Evolutionary conservation across 2,888 invertebrate species (phyloP).

Genomic region (Drosophila hawaiiensis): DNA sequence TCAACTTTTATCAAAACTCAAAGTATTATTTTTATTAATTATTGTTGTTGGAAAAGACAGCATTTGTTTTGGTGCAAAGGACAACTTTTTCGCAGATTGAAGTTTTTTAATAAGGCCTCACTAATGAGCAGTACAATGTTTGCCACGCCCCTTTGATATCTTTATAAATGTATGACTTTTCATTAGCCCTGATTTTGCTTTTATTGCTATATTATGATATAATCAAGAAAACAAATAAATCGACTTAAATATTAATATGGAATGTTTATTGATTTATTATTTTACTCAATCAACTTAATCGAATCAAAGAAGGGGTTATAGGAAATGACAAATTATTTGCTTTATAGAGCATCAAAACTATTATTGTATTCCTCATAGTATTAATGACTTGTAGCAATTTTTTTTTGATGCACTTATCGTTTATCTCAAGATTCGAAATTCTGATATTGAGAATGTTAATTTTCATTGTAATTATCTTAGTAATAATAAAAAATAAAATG

Average conservation of each 20-base stretch:
- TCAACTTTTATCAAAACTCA: neutral
- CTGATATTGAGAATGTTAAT: neutral
- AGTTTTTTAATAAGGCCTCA: neutral
- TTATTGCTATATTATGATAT: no score
- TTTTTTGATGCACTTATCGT: neutral
- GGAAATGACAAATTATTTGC: no score
- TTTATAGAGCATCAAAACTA: neutral
- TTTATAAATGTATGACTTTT: neutral
- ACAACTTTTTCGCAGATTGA: no score
- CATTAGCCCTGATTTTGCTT: no score
- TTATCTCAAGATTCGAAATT: neutral
- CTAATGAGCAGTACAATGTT: neutral
- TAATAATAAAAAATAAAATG: conserved; percentile 1
- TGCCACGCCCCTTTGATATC: neutral
- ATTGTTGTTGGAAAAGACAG: neutral
- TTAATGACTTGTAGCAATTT: neutral
- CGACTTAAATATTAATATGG: neutral
- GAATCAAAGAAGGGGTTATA: no score
- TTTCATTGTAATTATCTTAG: neutral
- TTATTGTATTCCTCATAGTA: neutral
- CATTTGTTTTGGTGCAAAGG: neutral
- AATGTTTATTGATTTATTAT: neutral
- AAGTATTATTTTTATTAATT: neutral
- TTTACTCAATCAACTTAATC: neutral
- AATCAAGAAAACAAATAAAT: no score